Evolutionary conservation across 2,113 vertebrate species (phyloP), one percentile per base, ranked within the genome.

Genomic region (Leucoraja erinaceus): DNA sequence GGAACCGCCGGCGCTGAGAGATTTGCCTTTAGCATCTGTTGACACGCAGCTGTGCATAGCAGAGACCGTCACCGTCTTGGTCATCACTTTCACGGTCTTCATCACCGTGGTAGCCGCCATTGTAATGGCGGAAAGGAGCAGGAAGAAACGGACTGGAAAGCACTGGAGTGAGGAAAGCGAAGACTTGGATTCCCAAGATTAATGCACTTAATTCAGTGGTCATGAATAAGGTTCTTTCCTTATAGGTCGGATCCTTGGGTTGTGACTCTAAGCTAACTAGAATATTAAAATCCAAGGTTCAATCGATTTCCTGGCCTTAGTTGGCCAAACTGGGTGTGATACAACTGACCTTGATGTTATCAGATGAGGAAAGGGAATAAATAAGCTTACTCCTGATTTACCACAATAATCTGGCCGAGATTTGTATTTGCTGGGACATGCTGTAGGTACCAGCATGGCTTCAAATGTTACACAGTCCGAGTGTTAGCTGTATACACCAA

Each of bases 1-100:
- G 7, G 93, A 93, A 6, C 96, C 97, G 0, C 38, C 93, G 0
- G 94, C 95, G 47, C 95, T 97, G 10, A 93, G 31, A 0, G 94
- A 94, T 18, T 93, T 94, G 93, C 94, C 93, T 31, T 94, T 97
- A 66, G 94, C 38, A 20, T 94, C 96, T 0, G 96, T 97, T 91
- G 96, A 97, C 93, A 94, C 94, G 0, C 93, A 94, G 93, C 94
- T 98, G 93, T 98, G 97, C 94, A 93, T 97, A 8, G 97, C 96
- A 0, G 97, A 97, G 94, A 97, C 96, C 0, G 96, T 97, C 88
- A 97, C 97, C 0, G 96, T 97, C 88, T 96, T 97, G 70, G 94
- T 97, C 94, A 97, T 97, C 86, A 96, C 96, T 2, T 61, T 96
- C 79, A 97, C 97, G 0, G 96, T 97, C 93, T 93, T 96, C n/a